Percentiles rank a stretch among this genome's conserved stretches.
phyloP scores from a whole-genome alignment of 2,797 vertebrate genomes.

The Cossypha heuglini region DNA sequence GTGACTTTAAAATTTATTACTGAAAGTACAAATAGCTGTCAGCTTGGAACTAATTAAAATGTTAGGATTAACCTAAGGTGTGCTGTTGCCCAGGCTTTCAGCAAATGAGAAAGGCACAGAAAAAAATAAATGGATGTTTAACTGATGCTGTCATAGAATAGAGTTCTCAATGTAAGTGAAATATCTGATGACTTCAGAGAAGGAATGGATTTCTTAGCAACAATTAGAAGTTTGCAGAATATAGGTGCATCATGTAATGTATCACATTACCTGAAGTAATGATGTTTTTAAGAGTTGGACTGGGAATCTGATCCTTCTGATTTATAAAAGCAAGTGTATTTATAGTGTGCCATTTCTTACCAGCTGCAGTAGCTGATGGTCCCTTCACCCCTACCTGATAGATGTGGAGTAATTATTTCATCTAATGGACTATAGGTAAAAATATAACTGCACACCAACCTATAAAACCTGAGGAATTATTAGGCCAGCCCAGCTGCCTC shows the following conservation, averaged over 20 bases:
- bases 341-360: neutral
- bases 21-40: constrained; percentile 33
- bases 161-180: neutral
- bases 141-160: neutral
- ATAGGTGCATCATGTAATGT: neutral
- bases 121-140: neutral
- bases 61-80: constrained; percentile 39
- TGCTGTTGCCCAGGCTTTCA: constrained; percentile 9
- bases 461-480: neutral
- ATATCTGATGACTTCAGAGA: neutral
- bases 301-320: neutral
- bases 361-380: neutral
- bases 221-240: neutral
- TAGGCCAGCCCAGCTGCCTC: neutral
- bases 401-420: neutral
- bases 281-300: neutral
- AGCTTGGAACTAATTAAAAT: constrained; percentile 54
- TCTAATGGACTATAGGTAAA: neutral
- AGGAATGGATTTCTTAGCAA: neutral
- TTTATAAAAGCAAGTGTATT: neutral
- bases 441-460: neutral
- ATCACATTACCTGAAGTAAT: neutral
- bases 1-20: constrained; percentile 34
- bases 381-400: neutral
- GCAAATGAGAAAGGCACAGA: neutral